These are phyloP conservation scores for Himalopsyche tibetana DNA, from an alignment of 2,888 invertebrate species.

Conservation along the genomic window DNA sequence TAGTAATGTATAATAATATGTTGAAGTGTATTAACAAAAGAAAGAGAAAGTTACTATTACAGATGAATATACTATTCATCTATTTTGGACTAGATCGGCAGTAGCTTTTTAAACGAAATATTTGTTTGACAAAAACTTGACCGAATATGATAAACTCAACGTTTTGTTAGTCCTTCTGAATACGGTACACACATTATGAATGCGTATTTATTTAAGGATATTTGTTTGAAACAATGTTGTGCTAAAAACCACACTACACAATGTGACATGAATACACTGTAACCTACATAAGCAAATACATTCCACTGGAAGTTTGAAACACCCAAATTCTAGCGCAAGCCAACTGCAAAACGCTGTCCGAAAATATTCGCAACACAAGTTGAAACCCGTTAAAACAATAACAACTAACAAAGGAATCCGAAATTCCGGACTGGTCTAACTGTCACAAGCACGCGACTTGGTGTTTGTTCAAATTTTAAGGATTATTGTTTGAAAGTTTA, in stretches of 20 bases:
- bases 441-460: not conserved
- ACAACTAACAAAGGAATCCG: not conserved
- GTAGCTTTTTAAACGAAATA: too few relatives aligned
- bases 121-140: too few relatives aligned
- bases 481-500: too few relatives aligned
- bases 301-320: constrained; percentile 4
- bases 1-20: too few relatives aligned
- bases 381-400: constrained; percentile 9
- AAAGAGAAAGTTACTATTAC: too few relatives aligned
- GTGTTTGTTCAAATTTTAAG: not conserved
- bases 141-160: too few relatives aligned
- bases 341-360: constrained; percentile 21
- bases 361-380: constrained; percentile 11
- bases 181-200: too few relatives aligned
- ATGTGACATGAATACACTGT: not conserved
- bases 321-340: constrained; percentile 15
- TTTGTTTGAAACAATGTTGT: not conserved
- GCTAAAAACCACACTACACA: not conserved
- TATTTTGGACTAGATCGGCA: too few relatives aligned
- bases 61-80: too few relatives aligned
- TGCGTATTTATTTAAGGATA: not conserved
- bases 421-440: constrained; percentile 3
- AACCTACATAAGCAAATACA: not conserved
- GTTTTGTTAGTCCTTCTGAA: too few relatives aligned
- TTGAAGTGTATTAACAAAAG: too few relatives aligned